Conservation (phyloP, 2,113 vertebrate species). For the Charadrius vociferus region DNA sequence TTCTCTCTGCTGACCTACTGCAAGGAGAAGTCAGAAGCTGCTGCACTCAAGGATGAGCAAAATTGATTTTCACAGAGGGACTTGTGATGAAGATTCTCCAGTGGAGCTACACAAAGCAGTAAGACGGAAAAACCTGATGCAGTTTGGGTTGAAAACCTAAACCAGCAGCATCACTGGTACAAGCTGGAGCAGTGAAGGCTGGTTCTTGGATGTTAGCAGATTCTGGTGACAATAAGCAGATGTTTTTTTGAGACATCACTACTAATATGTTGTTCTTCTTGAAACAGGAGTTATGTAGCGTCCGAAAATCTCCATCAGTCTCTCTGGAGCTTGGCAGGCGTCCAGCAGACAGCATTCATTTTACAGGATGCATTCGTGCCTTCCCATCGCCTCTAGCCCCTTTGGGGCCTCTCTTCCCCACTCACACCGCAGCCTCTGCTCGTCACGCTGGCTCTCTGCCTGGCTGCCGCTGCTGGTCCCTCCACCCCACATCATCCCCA, state of each 20-base stretch:
- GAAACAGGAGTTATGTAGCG: background rate
- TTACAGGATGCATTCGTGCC: background rate
- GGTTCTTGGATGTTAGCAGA: background rate
- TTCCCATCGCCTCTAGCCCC: background rate
- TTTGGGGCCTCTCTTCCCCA: background rate
- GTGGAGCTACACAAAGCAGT: background rate
- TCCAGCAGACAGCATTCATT: background rate
- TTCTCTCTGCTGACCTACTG: background rate
- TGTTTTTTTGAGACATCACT: background rate
- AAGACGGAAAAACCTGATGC: background rate
- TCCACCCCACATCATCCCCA: background rate
- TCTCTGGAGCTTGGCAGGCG: background rate
- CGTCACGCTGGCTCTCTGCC: background rate
- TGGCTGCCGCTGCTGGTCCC: background rate
- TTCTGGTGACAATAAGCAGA: background rate
- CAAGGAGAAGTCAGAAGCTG: background rate
- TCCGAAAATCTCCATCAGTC: background rate
- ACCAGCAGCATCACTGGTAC: background rate
- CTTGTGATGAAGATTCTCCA: background rate
- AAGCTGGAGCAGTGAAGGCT: background rate
- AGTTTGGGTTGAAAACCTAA: background rate
- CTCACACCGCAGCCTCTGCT: background rate
- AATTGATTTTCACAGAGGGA: background rate
- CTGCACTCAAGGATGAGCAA: background rate
- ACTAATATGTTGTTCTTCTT: fast-evolving